Base-by-base conservation (phyloP, 1,140 invertebrate genomes). In the Acromyrmex echinatior region DNA sequence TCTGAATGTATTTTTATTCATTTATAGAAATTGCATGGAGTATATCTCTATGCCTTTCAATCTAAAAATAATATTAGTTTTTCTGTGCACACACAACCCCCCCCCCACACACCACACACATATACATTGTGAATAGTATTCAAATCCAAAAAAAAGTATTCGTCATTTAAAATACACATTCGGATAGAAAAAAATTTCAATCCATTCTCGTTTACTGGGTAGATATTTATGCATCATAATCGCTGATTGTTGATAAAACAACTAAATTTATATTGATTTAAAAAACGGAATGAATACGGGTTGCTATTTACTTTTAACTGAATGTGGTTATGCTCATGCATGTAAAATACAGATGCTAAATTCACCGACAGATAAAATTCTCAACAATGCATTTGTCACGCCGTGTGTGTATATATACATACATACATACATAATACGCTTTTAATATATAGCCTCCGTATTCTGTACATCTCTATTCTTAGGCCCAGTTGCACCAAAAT, bases 401-500 rank as follows among this genome's bases (percentile, higher is more conserved):
- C 66, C 14, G 66, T 70, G 66, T 70, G 66, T 70, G 51, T 68
- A 5, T 90, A 77, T 90, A 5, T 25, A 25, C 88, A 77, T 90
- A 88, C 28, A 89, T 87, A 89, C 28, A 89, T 87, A 89, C 28
- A 89, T 89, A 89, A 74, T 58, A 1, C 82, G 5, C 58, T 60
- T 90, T 68, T 90, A 65, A 65, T 58, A 58, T 68, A 89, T 39
- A 45, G n/a, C 14, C 35, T 76, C 16, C 35, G 0, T 21, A 60
- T 60, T 76, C 35, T 45, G 39, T n/a, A 16, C 12, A 62, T 0
- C 14, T 3, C 7, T 76, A 18, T 60, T 74, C 31, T 35, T 35
- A 35, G 31, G 31, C 31, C 31, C 31, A 35, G 31, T 35, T 35
- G 4, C 7, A 35, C 6, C 6, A 35, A 35, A 35, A 35, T 35